Conservation (phyloP, 1,140 invertebrate genomes). For the Cherax quadricarinatus region DNA sequence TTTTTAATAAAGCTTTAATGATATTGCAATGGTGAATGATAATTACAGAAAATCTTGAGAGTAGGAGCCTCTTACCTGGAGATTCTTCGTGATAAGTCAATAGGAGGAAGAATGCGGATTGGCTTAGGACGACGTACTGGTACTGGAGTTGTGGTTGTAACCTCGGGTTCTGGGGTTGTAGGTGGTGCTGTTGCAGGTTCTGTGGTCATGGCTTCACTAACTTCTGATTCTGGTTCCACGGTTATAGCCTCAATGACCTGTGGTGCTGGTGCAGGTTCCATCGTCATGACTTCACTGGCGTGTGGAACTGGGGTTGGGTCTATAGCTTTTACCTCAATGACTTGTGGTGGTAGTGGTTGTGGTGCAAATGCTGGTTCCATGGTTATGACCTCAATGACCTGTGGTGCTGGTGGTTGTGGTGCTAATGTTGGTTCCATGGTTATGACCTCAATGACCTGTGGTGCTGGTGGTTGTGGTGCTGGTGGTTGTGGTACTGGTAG, state of each 20-base stretch:
- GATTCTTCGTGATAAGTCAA: not conserved
- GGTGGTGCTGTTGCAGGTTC: not conserved
- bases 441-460: not conserved
- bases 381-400: not conserved
- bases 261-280: not conserved
- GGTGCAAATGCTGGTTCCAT: not conserved
- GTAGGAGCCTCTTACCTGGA: not conserved
- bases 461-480: not conserved
- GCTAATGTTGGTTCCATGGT: not conserved
- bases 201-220: not conserved
- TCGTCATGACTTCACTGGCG: not conserved
- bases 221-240: not conserved
- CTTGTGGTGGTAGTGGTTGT: conserved; percentile 4
- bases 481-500: no score
- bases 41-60: no score
- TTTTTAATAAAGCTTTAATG: no score
- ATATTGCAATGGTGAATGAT: no score
- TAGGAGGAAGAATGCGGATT: not conserved
- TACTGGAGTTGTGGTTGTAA: not conserved
- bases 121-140: not conserved
- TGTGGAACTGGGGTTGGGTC: not conserved
- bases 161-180: no score
- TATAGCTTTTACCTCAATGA: not conserved
- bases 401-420: not conserved
- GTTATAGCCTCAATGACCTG: not conserved